A percentile compares a stretch with the other conserved stretches of the same genome.
Conservation (phyloP, 2,113 vertebrate genomes). For the Leptobrachium leishanense region DNA sequence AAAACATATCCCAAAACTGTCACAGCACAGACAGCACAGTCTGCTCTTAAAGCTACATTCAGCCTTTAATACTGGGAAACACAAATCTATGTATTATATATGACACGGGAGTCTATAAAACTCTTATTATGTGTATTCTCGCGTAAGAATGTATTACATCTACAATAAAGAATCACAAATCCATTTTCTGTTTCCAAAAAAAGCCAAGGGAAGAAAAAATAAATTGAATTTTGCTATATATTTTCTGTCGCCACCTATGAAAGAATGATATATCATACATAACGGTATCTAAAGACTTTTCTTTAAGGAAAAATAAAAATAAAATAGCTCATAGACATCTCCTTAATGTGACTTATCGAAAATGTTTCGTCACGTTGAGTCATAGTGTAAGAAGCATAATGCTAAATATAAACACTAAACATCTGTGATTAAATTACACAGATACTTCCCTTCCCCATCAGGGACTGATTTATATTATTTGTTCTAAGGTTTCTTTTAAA, state of each 20-base stretch:
- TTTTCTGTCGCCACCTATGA: too few relatives aligned
- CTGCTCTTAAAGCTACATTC: background rate
- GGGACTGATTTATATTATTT: constrained; percentile 76
- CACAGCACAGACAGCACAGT: constrained; percentile 6
- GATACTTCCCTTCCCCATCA: constrained; percentile 54
- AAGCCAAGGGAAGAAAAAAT: too few relatives aligned
- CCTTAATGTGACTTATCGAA: background rate
- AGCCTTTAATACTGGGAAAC: background rate
- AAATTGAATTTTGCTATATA: too few relatives aligned
- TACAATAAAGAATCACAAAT: too few relatives aligned
- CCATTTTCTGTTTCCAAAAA: too few relatives aligned
- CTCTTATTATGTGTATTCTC: too few relatives aligned
- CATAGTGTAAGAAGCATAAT: background rate
- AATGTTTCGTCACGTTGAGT: background rate
- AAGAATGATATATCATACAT: too few relatives aligned
- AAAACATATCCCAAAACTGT: constrained; percentile 28
- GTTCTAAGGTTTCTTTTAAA: constrained; percentile 57
- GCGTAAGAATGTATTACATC: too few relatives aligned
- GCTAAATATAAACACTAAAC: background rate
- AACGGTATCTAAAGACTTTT: too few relatives aligned
- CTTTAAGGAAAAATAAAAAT: too few relatives aligned
- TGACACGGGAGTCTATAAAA: too few relatives aligned
- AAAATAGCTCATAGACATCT: background rate
- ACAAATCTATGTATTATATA: too few relatives aligned
- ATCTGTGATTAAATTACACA: constrained; percentile 46